A percentile compares a stretch with the other conserved stretches of the same genome.
Evolutionary conservation across 2,113 vertebrate species (phyloP).

Genomic region (Burhinus oedicnemus): DNA sequence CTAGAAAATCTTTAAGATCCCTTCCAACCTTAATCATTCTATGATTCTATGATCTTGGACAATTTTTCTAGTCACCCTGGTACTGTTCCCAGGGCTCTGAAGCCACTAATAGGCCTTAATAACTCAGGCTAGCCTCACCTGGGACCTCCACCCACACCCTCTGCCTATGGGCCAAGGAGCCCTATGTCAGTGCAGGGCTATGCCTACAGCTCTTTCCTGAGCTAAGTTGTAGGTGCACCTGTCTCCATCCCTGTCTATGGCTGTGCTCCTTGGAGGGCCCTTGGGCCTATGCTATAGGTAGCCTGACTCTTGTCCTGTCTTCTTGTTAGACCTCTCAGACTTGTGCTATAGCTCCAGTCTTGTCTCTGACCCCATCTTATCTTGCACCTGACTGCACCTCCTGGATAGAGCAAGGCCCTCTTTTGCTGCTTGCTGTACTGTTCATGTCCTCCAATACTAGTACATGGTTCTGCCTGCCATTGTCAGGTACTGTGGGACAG

Average conservation of each 20-base stretch:
- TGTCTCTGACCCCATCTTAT: too few species aligned
- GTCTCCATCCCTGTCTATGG: accelerated
- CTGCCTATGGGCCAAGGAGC: background rate
- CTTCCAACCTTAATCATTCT: too few species aligned
- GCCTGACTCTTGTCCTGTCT: too few species aligned
- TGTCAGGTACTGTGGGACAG: too few species aligned
- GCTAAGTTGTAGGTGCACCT: background rate
- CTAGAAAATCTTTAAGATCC: too few species aligned
- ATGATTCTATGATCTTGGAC: too few species aligned
- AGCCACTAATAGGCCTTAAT: background rate
- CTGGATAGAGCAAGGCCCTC: background rate
- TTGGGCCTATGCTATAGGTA: too few species aligned
- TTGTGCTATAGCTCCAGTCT: too few species aligned
- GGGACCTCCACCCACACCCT: background rate
- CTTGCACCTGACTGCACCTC: too few species aligned
- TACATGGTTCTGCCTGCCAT: background rate
- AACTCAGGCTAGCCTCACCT: background rate
- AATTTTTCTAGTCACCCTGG: background rate
- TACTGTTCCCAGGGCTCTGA: background rate
- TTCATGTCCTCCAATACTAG: background rate
- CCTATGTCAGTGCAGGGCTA: background rate
- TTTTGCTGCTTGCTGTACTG: background rate
- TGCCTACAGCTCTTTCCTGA: background rate
- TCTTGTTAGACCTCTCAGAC: too few species aligned
- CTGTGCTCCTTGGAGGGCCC: too few species aligned